Evolutionary conservation across 2,113 vertebrate genomes (phyloP), one percentile per base, ranked within the genome.

Genomic region (Notarius quadriscutis): DNA sequence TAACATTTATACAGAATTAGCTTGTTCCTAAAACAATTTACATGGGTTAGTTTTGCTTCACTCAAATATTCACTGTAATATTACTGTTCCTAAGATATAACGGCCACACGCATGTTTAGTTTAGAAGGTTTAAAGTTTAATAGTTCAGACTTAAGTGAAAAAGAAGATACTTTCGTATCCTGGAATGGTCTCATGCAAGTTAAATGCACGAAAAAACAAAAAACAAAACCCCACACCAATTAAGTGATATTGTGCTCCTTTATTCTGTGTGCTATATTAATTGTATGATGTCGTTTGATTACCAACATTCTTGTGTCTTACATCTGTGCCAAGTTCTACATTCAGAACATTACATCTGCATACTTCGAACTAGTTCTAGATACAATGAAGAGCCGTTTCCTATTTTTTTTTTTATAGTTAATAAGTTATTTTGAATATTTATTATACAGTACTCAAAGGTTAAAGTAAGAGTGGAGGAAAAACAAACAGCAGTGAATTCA

Each of bases 1-100:
- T 11, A 63, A 74, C 51, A 71, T 15, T 15, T 60, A 2, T 25
- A 18, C 34, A 27, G 51, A 80, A 88, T 48, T 0, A 57, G 88
- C 87, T 91, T 78, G 83, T 93, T 89, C 92, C 91, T 93, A 95
- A 95, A 81, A 74, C 93, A 93, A 94, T 93, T 94, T 92, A 92
- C 93, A 93, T 92, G 90, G 89, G 87, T 91, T 87, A 86, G 88
- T 91, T 93, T 94, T 77, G 92, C 91, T 91, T 93, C 41, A 89
- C 87, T 91, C 86, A 89, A 91, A 93, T 91, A 90, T 92, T 91
- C 87, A 93, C 90, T 87, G 91, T 89, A 91, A 87, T 91, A 92
- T 90, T 89, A 91, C 84, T 77, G 69, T 63, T 51, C 86, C 92
- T 93, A 93, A 93, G 92, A 92, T 87, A 93, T 91, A 93, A 91